Evolutionary conservation across 2,113 vertebrate species (phyloP).

Genomic region (Clupea harengus): DNA sequence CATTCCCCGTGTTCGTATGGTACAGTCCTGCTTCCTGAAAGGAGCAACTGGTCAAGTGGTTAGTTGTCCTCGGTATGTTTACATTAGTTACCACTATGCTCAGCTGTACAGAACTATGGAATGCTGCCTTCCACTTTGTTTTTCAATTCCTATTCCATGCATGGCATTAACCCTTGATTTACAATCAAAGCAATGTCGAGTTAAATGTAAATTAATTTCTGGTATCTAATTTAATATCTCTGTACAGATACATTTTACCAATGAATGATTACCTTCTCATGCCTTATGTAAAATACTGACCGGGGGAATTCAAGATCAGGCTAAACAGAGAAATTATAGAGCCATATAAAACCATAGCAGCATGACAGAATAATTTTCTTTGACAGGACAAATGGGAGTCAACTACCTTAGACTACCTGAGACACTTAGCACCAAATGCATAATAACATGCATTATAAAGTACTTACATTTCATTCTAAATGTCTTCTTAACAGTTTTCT

Average conservation of each 20-base stretch:
- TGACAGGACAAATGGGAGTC: no score
- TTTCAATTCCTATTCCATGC: neutral
- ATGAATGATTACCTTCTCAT: no score
- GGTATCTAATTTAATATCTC: no score
- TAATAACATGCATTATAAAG: no score
- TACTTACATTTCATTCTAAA: no score
- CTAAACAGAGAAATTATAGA: neutral
- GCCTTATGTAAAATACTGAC: neutral
- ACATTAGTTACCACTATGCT: slow-evolving; percentile 16
- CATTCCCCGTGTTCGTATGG: slow-evolving; percentile 54
- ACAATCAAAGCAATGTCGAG: neutral
- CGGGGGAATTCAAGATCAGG: neutral
- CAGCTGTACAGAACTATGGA: neutral
- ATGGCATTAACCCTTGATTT: neutral
- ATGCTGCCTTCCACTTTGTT: neutral
- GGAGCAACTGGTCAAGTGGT: slow-evolving; percentile 14
- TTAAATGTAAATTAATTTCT: no score
- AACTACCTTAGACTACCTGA: no score
- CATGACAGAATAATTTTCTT: neutral
- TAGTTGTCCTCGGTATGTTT: slow-evolving; percentile 3
- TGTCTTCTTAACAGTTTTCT: no score
- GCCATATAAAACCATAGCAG: neutral
- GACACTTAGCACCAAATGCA: no score
- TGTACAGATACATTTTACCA: no score
- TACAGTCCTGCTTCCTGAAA: slow-evolving; percentile 61